Conservation (phyloP, 1,140 invertebrate species). For the Amphibalanus amphitrite region DNA sequence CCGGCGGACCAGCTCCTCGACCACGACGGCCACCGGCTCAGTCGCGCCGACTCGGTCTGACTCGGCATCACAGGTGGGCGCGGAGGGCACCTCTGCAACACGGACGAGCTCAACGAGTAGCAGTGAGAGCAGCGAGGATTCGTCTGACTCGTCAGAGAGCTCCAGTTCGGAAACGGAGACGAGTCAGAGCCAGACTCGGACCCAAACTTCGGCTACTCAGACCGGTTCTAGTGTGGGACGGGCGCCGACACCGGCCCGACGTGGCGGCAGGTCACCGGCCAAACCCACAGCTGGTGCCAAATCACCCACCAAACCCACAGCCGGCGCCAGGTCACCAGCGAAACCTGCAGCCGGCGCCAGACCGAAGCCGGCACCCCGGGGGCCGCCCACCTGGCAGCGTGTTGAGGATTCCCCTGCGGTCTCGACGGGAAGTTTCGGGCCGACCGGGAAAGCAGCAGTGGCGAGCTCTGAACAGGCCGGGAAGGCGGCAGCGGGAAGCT, state of each 20-base stretch:
- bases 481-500: too few relatives aligned
- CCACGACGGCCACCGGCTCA: background rate
- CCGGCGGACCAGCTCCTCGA: background rate
- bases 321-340: too few relatives aligned
- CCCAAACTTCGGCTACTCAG: background rate
- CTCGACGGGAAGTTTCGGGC: too few relatives aligned
- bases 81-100: background rate
- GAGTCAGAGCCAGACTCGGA: background rate
- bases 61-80: background rate
- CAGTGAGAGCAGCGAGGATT: background rate
- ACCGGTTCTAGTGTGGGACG: background rate
- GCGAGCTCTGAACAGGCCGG: too few relatives aligned
- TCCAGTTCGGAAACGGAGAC: background rate
- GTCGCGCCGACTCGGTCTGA: background rate
- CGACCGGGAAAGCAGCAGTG: too few relatives aligned
- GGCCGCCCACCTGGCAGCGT: too few relatives aligned
- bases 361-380: too few relatives aligned
- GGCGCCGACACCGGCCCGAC: too few relatives aligned
- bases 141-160: background rate
- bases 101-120: background rate
- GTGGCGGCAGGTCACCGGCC: background rate
- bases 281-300: too few relatives aligned
- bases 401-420: too few relatives aligned
- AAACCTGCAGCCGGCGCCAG: too few relatives aligned
- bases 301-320: too few relatives aligned